These are phyloP conservation scores for Cryptomyrus ogoouensis DNA, from an alignment of 2,113 vertebrate species.

Conservation along the genomic window DNA sequence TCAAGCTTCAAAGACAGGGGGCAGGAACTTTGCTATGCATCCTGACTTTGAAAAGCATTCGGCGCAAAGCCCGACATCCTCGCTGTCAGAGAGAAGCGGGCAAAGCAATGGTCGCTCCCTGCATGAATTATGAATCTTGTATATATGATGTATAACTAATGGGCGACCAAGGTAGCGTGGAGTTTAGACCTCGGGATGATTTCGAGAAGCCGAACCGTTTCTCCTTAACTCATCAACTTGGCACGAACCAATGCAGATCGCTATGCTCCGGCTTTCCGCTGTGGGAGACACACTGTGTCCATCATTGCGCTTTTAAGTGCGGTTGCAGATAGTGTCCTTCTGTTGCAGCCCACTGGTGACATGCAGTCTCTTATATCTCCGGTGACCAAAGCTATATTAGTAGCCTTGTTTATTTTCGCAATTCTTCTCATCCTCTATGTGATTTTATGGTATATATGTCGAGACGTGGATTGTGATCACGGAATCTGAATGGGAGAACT, in stretches of 20 bases:
- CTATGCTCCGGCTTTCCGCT: conserved; percentile 24
- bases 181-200: conserved; percentile 5
- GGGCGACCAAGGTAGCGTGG: conserved; percentile 17
- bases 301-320: conserved; percentile 34
- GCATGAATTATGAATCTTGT: conserved; percentile 11
- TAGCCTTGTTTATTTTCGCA: conserved; percentile 80
- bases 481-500: conserved; percentile 63
- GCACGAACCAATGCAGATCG: conserved; percentile 57
- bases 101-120: neutral
- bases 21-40: conserved; percentile 17
- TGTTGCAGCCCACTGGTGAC: conserved; percentile 51
- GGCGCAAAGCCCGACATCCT: neutral
- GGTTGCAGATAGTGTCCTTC: conserved; percentile 34
- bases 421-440: conserved; percentile 83
- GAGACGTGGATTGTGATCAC: conserved; percentile 81
- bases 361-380: conserved; percentile 82
- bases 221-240: conserved; percentile 37
- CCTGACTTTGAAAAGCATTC: conserved; percentile 1
- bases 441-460: conserved; percentile 85
- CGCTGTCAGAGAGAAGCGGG: neutral
- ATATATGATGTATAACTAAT: conserved; percentile 21
- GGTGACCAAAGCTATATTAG: conserved; percentile 77
- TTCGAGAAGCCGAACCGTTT: conserved; percentile 30
- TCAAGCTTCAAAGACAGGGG: neutral
- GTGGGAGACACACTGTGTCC: conserved; percentile 30